Evolutionary conservation across 1,140 invertebrate genomes (phyloP).

Genomic region (Euura lappo): DNA sequence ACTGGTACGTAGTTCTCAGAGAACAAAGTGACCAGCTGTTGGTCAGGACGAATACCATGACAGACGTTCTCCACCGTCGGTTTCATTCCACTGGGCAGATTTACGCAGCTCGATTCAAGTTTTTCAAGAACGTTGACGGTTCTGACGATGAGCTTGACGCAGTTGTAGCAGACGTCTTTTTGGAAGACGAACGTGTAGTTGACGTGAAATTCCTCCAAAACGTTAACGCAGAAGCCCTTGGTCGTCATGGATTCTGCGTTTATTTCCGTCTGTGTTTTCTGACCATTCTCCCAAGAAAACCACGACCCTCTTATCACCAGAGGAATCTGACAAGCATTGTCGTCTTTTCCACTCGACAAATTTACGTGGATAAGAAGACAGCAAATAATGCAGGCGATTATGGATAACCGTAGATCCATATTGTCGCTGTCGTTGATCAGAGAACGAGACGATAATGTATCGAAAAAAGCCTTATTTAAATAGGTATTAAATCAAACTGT

Average conservation of each 20-base stretch:
- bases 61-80: constrained; percentile 82
- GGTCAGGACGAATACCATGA: constrained; percentile 72
- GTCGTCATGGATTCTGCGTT: constrained; percentile 77
- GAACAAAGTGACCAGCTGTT: constrained; percentile 86
- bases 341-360: constrained; percentile 20
- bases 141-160: constrained; percentile 83
- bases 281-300: constrained; percentile 90
- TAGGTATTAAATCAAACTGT: background rate
- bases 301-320: constrained; percentile 81
- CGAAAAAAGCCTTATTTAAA: no score
- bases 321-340: constrained; percentile 67
- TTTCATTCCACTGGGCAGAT: constrained; percentile 65
- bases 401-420: background rate
- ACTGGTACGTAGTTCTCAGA: constrained; percentile 90
- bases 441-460: background rate
- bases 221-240: constrained; percentile 74
- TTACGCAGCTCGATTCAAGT: constrained; percentile 82
- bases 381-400: background rate
- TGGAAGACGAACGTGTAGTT: constrained; percentile 88
- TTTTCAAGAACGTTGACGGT: constrained; percentile 92
- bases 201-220: constrained; percentile 75
- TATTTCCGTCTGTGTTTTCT: constrained; percentile 82
- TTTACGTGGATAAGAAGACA: background rate
- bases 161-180: constrained; percentile 78
- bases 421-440: background rate